Conservation (phyloP, 1,140 invertebrate genomes). For the Formica selysi region DNA sequence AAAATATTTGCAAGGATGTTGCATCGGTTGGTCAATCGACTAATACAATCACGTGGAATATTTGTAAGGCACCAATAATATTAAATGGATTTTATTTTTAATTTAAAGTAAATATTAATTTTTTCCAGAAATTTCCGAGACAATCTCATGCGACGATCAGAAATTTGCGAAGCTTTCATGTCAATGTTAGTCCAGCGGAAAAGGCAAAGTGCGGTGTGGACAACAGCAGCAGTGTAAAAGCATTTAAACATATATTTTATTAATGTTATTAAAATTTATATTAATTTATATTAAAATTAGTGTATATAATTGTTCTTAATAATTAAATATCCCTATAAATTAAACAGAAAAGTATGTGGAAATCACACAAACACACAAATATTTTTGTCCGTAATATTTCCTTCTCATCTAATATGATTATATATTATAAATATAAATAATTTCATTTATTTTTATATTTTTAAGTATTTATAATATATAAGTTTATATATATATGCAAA, state of each 20-base stretch:
- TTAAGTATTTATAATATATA: not conserved
- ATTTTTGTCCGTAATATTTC: not conserved
- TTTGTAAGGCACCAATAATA: conserved; percentile 20
- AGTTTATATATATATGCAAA: not conserved
- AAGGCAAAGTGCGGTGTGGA: conserved; percentile 72
- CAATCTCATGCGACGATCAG: conserved; percentile 18
- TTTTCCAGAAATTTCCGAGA: conserved; percentile 32
- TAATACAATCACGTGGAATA: conserved; percentile 29
- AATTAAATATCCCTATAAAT: not conserved
- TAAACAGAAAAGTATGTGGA: not conserved
- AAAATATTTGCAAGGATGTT: conserved; percentile 30
- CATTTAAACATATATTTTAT: not conserved
- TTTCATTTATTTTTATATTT: not conserved
- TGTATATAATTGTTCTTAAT: not conserved
- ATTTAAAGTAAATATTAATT: conserved; percentile 3
- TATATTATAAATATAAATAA: not conserved
- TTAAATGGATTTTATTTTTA: not conserved
- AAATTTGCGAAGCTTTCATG: conserved; percentile 69
- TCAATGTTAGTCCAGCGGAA: conserved; percentile 76
- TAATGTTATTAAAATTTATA: not conserved
- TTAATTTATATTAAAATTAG: conserved; percentile 15
- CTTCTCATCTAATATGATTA: not conserved
- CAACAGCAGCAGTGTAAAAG: conserved; percentile 39
- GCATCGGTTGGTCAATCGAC: not conserved
- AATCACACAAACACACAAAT: not conserved